Percentiles rank a stretch among this genome's conserved stretches.
These are phyloP conservation scores for Holcopasites calliopsidis DNA, from an alignment of 1,140 invertebrate species.

Conservation along the genomic window DNA sequence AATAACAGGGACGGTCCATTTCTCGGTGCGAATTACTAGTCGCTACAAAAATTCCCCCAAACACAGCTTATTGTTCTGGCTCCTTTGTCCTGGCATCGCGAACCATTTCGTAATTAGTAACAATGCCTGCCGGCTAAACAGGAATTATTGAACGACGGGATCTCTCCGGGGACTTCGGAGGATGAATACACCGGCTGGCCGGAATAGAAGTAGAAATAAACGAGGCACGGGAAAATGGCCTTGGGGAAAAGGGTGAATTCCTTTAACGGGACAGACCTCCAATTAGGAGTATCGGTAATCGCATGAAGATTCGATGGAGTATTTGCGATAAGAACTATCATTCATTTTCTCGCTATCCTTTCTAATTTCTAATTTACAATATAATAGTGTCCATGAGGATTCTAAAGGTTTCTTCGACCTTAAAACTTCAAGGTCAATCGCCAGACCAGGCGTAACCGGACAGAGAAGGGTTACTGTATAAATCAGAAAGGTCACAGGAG, in stretches of 20 bases:
- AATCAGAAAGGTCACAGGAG: slow-evolving; percentile 20
- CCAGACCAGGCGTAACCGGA: not conserved
- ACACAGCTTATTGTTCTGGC: slow-evolving; percentile 28
- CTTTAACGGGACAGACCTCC: slow-evolving; percentile 36
- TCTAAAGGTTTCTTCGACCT: not conserved
- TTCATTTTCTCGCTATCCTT: not conserved
- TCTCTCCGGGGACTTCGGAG: slow-evolving; percentile 1
- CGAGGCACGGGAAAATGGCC: not conserved
- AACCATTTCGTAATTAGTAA: slow-evolving; percentile 44
- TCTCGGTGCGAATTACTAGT: not conserved
- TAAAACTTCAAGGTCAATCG: slow-evolving; percentile 29
- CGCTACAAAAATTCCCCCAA: slow-evolving; percentile 20
- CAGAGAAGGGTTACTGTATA: slow-evolving; percentile 20
- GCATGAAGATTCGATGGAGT: not conserved
- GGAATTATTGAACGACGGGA: slow-evolving; percentile 33
- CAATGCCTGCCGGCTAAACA: slow-evolving; percentile 45
- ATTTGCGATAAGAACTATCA: slow-evolving; percentile 16
- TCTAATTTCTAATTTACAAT: not conserved
- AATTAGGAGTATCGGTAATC: slow-evolving; percentile 39
- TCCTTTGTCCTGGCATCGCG: slow-evolving; percentile 16
- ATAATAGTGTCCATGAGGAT: no score
- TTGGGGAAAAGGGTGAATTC: slow-evolving; percentile 13
- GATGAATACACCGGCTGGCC: slow-evolving; percentile 5
- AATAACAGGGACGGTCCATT: slow-evolving; percentile 12
- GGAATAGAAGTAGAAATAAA: not conserved